These are phyloP conservation scores for Virgularia gustaviana DNA, from an alignment of 92 coral and sea anemone genomes.

Conservation along the genomic window DNA sequence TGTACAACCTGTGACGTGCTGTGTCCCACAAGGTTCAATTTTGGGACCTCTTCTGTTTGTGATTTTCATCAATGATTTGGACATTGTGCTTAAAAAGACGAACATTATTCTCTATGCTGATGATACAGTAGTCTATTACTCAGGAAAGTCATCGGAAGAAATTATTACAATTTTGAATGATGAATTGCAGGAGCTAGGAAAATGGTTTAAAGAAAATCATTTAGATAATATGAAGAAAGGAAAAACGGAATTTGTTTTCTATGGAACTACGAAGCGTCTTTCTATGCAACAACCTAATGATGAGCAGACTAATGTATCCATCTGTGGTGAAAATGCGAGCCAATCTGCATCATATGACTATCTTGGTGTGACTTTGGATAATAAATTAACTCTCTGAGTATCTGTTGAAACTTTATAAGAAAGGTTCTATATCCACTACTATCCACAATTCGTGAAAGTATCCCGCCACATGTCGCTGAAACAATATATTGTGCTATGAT, in stretches of 20 bases:
- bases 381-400: neutral
- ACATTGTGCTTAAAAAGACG: neutral
- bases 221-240: conserved; percentile 3
- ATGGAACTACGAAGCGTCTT: neutral
- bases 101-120: neutral
- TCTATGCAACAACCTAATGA: neutral
- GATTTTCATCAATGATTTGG: conserved; percentile 5
- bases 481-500: conserved; percentile 7
- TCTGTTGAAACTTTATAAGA: neutral
- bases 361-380: no score
- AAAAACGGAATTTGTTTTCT: neutral
- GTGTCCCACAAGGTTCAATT: neutral
- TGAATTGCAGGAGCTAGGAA: neutral
- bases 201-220: neutral
- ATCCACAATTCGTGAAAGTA: conserved; percentile 1
- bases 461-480: conserved; percentile 15
- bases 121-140: neutral
- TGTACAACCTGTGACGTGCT: neutral
- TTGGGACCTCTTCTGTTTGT: neutral
- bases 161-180: neutral
- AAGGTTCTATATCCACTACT: neutral
- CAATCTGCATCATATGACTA: no score
- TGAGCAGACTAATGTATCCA: neutral
- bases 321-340: neutral
- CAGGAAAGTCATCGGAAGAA: neutral